Conservation (phyloP, 2,113 vertebrate species). For the Lampris megalopsis region DNA sequence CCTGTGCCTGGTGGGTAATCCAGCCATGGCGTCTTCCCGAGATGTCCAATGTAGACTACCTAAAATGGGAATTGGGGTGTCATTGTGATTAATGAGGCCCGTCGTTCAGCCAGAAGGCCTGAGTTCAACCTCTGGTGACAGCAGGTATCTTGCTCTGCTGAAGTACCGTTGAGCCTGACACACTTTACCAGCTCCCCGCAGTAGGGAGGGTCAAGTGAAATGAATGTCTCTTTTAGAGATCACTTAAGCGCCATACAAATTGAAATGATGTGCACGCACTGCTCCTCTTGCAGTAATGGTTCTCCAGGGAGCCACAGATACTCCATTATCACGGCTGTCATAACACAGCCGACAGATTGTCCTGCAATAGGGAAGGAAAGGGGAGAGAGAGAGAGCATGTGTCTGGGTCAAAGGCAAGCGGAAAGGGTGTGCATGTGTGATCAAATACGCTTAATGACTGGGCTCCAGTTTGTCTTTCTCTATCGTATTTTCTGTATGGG, state of each 20-base stretch:
- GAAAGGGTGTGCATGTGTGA: neutral
- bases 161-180: neutral
- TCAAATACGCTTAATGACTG: neutral
- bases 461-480: neutral
- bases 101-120: no score
- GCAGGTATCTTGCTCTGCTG: no score
- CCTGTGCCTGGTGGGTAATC: no score
- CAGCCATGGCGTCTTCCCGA: no score
- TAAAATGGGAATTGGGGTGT: no score
- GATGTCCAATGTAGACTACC: no score
- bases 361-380: neutral
- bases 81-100: no score
- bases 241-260: neutral
- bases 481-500: no score
- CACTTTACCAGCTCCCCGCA: neutral
- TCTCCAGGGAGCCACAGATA: neutral
- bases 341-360: constrained; percentile 7
- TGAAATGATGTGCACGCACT: neutral
- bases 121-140: no score
- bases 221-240: neutral
- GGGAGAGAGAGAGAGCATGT: neutral
- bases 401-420: no score
- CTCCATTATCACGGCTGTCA: neutral
- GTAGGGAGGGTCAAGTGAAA: neutral
- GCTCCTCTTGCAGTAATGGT: neutral